These are phyloP conservation scores for Temnothorax ravouxi DNA, from an alignment of 2,888 invertebrate species.

Conservation along the genomic window DNA sequence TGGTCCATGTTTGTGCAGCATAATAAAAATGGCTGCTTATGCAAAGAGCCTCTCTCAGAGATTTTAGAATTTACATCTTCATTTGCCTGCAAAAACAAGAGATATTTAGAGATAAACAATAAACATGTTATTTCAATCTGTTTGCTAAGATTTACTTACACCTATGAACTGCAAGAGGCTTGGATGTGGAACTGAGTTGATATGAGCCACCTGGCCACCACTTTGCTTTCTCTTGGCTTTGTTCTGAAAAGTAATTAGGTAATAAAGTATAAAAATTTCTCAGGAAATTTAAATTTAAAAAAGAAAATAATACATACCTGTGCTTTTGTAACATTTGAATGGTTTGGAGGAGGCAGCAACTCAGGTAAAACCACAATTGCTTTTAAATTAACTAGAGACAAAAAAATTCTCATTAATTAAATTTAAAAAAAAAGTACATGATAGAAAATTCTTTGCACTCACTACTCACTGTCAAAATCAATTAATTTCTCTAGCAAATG, in stretches of 20 bases:
- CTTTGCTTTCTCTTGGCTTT: neutral
- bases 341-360: conserved; percentile 3
- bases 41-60: neutral
- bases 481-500: conserved; percentile 1
- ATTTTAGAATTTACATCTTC: conserved; percentile 1
- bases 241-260: neutral
- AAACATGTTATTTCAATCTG: conserved; percentile 10
- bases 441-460: conserved; percentile 1
- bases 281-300: neutral
- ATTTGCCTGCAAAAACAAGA: neutral
- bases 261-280: neutral
- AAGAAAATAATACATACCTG: conserved; percentile 9
- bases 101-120: neutral
- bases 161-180: neutral
- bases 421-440: neutral
- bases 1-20: conserved; percentile 4
- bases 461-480: conserved; percentile 14
- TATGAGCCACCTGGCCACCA: neutral
- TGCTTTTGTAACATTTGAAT: conserved; percentile 2
- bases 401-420: neutral
- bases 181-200: conserved; percentile 5
- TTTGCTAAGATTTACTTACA: conserved; percentile 1
- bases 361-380: neutral
- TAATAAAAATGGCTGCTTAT: neutral
- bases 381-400: neutral